Base-by-base conservation (phyloP, 2,797 vertebrate genomes). In the Macropodus opercularis region DNA sequence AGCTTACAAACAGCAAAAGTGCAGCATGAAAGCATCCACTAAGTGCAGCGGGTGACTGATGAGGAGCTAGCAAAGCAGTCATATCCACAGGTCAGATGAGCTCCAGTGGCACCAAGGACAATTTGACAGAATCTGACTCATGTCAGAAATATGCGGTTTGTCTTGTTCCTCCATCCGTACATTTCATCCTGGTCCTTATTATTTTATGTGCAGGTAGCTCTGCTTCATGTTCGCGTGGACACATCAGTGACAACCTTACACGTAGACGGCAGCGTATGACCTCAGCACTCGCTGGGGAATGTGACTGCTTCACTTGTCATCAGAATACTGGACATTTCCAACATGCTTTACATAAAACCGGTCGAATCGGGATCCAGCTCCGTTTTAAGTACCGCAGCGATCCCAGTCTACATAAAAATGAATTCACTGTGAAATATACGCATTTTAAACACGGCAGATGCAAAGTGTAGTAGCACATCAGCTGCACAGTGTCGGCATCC, bases 1-100 rank as follows among this genome's bases (percentile, higher is more conserved):
- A 29, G 69, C 79, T 79, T 63, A 72, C 60, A 78, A 32, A 53
- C 62, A 75, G 67, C 53, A 32, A 49, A 48, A 72, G 64, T 72
- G 43, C 44, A 53, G 70, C 62, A 50, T 72, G 60, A 79, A 73
- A 59, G 60, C 63, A 71, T 77, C 59, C 63, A 68, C 54, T 63
- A 40, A 78, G 57, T 44, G 40, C 44, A 69, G 40, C 50, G 59
- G 69, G 54, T 61, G 65, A 77, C 69, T 42, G 60, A 78, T 63
- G 29, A 54, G 61, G 71, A 56, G 63, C 48, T 10, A 23, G 75
- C 52, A 57, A 55, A 64, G 51, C n/a, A 18, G 29, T 73, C 63
- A 79, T 65, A 75, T 75, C 69, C 67, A 59, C 42, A 39, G 62
- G 75, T 85, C 83, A 84, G 63, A 83, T 71, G 63, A 70, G 75